Evolutionary conservation across 1,140 invertebrate species (phyloP).

Genomic region (Anastatus disparis): DNA sequence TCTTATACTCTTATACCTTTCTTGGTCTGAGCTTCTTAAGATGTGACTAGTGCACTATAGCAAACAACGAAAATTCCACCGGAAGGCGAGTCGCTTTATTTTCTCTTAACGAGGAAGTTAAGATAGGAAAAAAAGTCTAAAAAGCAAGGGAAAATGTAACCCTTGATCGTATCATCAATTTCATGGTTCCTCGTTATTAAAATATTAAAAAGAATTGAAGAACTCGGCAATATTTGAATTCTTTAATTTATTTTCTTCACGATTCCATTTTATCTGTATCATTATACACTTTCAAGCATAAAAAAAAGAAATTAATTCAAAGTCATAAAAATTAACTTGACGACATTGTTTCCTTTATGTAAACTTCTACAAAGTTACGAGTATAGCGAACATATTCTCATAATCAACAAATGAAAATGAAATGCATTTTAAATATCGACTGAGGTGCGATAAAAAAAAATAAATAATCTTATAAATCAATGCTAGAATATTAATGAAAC

Average conservation of each 20-base stretch:
- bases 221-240: too few relatives aligned
- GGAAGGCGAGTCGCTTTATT: constrained; percentile 20
- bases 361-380: too few relatives aligned
- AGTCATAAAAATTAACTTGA: too few relatives aligned
- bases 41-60: constrained; percentile 33
- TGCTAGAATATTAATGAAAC: constrained; percentile 7
- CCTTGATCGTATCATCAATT: constrained; percentile 6
- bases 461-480: constrained; percentile 22
- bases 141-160: neutral
- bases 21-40: constrained; percentile 14
- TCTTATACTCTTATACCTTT: constrained; percentile 30
- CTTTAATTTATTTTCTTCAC: too few relatives aligned
- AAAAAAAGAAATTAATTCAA: too few relatives aligned
- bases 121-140: neutral
- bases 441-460: neutral
- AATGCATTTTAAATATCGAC: neutral
- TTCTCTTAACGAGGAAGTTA: constrained; percentile 17
- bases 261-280: too few relatives aligned
- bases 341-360: too few relatives aligned
- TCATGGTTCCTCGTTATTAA: constrained; percentile 14
- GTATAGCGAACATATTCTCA: neutral
- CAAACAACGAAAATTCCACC: constrained; percentile 35
- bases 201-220: neutral
- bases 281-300: too few relatives aligned
- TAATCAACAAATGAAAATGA: neutral